Evolutionary conservation across 2,797 vertebrate species (phyloP), one percentile per base, ranked within the genome.

Genomic region (Trachops cirrhosus): DNA sequence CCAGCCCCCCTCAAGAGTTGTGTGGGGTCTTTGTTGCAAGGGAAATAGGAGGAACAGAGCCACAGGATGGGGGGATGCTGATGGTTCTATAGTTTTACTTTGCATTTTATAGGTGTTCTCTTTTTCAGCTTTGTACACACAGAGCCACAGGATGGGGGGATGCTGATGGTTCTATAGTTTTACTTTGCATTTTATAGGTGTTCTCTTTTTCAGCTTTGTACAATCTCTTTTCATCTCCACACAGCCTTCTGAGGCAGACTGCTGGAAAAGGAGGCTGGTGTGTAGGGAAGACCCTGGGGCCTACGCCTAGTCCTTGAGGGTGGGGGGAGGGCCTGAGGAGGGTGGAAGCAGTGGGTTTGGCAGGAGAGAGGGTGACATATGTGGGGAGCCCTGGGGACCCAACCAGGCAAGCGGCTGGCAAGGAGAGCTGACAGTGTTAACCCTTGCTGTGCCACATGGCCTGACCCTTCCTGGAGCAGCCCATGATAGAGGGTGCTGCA

Each of bases 331-430:
- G 89, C 54, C 90, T 67, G 89, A 97, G 97, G 94, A 96, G 96
- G 89, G 34, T 78, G 52, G 97, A 95, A 97, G 96, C 97, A 79
- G 82, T 96, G 93, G 94, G 95, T 95, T 98, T 98, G 98, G 98
- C 98, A 98, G 96, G 95, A 97, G 98, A 95, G 44, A 96, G 97
- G 97, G 96, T 57, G 98, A 98, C 98, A 98, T 98, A 98, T 98
- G 98, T 86, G 92, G 79, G 74, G 73, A 97, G 91, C 98, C 98
- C 98, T 85, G 80, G 98, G 98, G 98, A 98, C 97, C 97, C 97
- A 86, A 94, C 52, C 96, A 97, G 97, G 98, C 98, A 97, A 96
- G 96, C 95, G 97, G 97, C 97, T 98, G 98, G 96, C 95, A 73
- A 97, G 93, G 97, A 97, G 95, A 98, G 97, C 94, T 97, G 97